Percentiles rank a stretch among this genome's conserved stretches.
Evolutionary conservation across 2,797 vertebrate genomes (phyloP).

Genomic region (Pyrocephalus nanus): DNA sequence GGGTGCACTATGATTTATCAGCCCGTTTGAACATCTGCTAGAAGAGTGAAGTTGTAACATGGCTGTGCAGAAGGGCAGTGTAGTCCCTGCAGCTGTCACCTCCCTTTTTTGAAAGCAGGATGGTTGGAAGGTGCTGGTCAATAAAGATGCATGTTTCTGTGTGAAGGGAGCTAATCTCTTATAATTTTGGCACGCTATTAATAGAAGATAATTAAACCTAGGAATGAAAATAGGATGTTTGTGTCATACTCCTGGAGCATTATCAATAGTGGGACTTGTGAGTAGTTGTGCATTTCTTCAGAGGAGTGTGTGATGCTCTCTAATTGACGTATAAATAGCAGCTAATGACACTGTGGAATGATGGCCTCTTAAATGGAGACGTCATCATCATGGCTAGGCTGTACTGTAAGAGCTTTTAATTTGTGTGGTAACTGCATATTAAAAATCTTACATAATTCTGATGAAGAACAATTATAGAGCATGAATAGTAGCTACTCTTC

Average conservation of each 20-base stretch:
- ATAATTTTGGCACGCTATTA: not conserved
- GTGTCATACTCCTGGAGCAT: not conserved
- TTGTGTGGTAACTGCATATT: constrained; percentile 20
- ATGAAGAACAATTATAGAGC: constrained; percentile 22
- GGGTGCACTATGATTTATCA: too few relatives aligned
- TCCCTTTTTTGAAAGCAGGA: not conserved
- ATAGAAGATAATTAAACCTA: not conserved
- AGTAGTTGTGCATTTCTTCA: not conserved
- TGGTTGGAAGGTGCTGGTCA: not conserved
- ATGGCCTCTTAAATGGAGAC: not conserved
- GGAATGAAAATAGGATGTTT: not conserved
- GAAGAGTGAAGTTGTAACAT: not conserved
- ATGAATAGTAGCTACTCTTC: constrained; percentile 6
- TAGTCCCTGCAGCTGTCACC: not conserved
- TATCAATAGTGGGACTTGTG: constrained; percentile 7
- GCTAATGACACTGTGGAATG: constrained; percentile 16
- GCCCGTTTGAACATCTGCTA: not conserved
- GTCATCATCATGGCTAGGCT: too few relatives aligned
- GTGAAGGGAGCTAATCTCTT: not conserved
- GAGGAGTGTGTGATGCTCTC: not conserved
- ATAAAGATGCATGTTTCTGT: not conserved
- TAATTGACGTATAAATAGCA: constrained; percentile 52
- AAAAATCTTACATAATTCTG: constrained; percentile 30
- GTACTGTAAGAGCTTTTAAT: constrained; percentile 27
- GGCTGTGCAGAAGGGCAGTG: not conserved